Base-by-base conservation (phyloP, 2,797 vertebrate species). In the Nasua narica region DNA sequence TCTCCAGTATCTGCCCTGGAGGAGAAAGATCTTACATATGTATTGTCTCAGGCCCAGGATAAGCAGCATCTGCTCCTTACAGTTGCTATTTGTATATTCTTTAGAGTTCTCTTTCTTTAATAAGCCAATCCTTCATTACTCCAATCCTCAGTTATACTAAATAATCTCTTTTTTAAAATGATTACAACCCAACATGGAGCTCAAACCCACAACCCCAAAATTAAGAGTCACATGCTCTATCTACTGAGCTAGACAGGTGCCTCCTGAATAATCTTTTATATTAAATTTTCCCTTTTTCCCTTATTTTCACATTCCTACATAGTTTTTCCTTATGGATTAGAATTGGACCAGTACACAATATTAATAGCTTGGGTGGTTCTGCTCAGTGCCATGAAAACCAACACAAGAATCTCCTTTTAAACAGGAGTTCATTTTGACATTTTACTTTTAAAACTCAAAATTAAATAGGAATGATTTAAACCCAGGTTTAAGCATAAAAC, bases 381-480 rank as follows among this genome's bases (percentile, higher is more conserved):
- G 2, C 72, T 83, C 58, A 72, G 9, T 87, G 27, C 40, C 40
- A 82, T 56, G 62, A 94, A 95, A 93, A 82, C 11, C 65, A 91
- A 91, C 32, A 77, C 1, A 67, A 86, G 67, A 95, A 91, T 12
- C 15, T 91, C 40, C 87, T 54, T 79, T 67, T 67, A 62, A 95
- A 91, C 0, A 76, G 77, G 74, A 95, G 32, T 58, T 94, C 52
- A 92, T 69, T 89, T 69, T 81, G 46, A 67, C 43, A 46, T 48
- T 83, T 94, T 90, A 67, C 50, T 94, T 90, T 89, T 76, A 92
- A 95, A 96, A 78, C 32, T 92, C 35, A 94, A 65, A 94, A 50
- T 78, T 74, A 90, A 56, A 69, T 27, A 78, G 18, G 2, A 87
- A n/a, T 67, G 1, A 87, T 48, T 52, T n/a, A 67, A 15, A 74